Percentiles rank a stretch among this genome's conserved stretches.
Evolutionary conservation across 1,140 invertebrate genomes (phyloP).

Genomic region (Doryteuthis pealeii): DNA sequence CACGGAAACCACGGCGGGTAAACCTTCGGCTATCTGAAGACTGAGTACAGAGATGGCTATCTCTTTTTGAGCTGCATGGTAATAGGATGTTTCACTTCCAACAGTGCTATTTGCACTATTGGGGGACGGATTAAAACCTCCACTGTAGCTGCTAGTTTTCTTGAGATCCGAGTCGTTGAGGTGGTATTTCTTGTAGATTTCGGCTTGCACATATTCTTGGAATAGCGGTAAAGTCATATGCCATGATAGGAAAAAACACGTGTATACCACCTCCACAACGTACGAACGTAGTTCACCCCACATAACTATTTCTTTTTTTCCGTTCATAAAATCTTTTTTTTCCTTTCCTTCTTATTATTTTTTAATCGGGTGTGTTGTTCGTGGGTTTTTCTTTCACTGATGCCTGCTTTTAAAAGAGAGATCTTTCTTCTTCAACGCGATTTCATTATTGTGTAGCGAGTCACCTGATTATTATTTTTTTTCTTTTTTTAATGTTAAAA

Average conservation of each 20-base stretch:
- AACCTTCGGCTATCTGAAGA: conserved; percentile 51
- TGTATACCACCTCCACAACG: conserved; percentile 49
- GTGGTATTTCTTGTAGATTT: conserved; percentile 43
- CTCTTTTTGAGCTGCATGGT: conserved; percentile 43
- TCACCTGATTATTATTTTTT: too few species aligned
- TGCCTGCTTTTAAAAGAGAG: neutral
- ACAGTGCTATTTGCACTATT: conserved; percentile 16
- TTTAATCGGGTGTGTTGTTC: neutral
- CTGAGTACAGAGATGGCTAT: conserved; percentile 44
- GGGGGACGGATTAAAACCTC: conserved; percentile 14
- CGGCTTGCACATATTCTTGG: conserved; percentile 49
- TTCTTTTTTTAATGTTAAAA: too few species aligned
- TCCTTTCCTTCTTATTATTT: neutral
- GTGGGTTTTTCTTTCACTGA: neutral
- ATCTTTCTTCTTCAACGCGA: neutral
- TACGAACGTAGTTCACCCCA: conserved; percentile 25
- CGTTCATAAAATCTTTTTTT: neutral
- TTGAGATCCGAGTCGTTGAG: conserved; percentile 24
- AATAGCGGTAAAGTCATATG: conserved; percentile 54
- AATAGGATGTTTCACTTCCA: conserved; percentile 18
- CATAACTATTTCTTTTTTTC: neutral
- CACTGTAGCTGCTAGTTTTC: neutral
- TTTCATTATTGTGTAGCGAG: neutral
- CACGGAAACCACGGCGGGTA: conserved; percentile 51
- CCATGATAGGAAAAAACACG: conserved; percentile 49